phyloP scores from a whole-genome alignment of 2,113 vertebrate species.

The Malurus elegans region DNA sequence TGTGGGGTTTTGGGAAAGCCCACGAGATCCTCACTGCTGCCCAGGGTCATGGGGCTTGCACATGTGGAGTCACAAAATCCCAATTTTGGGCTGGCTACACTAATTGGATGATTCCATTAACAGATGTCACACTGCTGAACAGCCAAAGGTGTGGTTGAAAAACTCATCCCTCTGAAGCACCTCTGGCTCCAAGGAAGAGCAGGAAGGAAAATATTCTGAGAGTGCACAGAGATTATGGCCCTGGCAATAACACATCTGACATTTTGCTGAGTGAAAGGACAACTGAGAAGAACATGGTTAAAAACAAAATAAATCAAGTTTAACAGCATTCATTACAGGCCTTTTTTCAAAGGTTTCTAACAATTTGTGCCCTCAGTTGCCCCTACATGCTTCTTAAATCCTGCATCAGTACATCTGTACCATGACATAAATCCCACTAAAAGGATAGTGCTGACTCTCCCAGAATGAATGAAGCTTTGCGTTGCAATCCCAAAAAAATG shows the following conservation, averaged over 20 bases:
- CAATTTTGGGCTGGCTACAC: neutral
- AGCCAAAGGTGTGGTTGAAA: neutral
- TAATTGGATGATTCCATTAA: neutral
- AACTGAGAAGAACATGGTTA: neutral
- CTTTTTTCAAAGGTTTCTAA: neutral
- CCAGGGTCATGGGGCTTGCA: neutral
- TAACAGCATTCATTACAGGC: neutral
- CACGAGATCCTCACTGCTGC: neutral
- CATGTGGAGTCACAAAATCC: neutral
- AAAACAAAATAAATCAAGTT: neutral
- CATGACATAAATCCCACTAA: neutral
- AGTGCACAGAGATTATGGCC: rapidly evolving
- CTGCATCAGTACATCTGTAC: no score
- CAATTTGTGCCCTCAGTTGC: neutral
- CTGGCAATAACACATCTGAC: neutral
- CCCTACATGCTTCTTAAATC: neutral
- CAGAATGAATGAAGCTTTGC: neutral
- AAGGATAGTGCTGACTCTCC: neutral
- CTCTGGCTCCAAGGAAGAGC: neutral
- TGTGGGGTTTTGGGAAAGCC: neutral
- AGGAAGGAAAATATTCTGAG: neutral
- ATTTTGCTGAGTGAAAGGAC: neutral
- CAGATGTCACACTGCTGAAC: neutral
- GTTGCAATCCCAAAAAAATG: neutral
- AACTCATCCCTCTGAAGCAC: neutral